Evolutionary conservation across 2,113 vertebrate species (phyloP), one percentile per base, ranked within the genome.

Genomic region (Sapayoa aenigma): DNA sequence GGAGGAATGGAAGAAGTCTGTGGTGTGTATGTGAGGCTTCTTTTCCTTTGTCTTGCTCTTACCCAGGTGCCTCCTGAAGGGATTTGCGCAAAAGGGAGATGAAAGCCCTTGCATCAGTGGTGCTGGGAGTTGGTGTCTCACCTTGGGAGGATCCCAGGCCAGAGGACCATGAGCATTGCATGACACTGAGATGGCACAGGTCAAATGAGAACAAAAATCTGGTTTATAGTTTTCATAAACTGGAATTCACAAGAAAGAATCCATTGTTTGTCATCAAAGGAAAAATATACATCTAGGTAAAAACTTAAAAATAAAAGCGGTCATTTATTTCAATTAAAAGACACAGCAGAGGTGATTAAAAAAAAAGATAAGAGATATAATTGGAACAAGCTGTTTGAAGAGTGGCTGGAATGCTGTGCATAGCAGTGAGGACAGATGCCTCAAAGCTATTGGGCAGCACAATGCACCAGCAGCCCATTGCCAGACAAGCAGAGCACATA

Each of bases 401-500:
- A 46, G 24, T 1, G 72, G 25, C 33, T 28, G 49, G 58, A 72
- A 50, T 3, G 2, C 39, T 41, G 17, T 10, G n/a, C 19, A 17
- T 1, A n/a, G 27, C 27, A 16, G 35, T 1, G 5, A 84, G 65
- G 28, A 60, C 0, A 0, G n/a, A 25, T 10, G 10, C 18, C 59
- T 59, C 74, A 76, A 42, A 89, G 42, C 22, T 49, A 12, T 12
- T 6, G 37, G 72, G 39, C 50, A 59, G 55, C 9, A 0, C 28
- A 55, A 46, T 0, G 4, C n/a, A 69, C 17, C 55, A 52, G 47
- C 60, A 93, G 42, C 46, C 25, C 47, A 18, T 1, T 22, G 35
- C 65, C 21, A 35, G 52, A 22, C 46, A 39, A 18, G 20, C 18
- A 50, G 47, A 67, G 52, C 33, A 12, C 5, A 23, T 3, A 33